phyloP scores from a whole-genome alignment of 2,113 vertebrate genomes.

The Lophotis ruficrista region DNA sequence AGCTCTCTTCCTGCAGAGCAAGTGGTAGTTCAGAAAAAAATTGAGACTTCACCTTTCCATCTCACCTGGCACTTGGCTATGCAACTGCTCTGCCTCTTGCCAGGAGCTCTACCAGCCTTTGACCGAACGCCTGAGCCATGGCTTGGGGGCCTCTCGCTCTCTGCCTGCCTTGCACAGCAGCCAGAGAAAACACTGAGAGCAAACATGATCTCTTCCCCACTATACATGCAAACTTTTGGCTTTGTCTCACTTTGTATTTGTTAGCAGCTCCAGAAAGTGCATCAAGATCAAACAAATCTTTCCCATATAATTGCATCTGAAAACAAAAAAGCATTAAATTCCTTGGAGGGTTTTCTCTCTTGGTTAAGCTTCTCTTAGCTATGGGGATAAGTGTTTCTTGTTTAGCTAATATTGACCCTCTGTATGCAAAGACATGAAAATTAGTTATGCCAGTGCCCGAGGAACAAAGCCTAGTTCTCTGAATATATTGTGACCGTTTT shows the following conservation, averaged over 20 bases:
- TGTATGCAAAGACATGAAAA: not conserved
- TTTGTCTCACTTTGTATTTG: not conserved
- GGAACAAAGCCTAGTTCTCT: not conserved
- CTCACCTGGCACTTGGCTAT: not conserved
- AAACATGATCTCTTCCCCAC: not conserved
- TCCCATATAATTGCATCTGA: not conserved
- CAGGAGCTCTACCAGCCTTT: not conserved
- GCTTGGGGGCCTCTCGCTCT: not conserved
- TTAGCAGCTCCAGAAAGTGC: not conserved
- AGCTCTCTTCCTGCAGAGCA: not conserved
- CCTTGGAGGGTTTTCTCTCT: not conserved
- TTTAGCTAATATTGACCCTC: slow-evolving; percentile 1
- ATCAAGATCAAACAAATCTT: not conserved
- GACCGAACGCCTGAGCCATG: rapidly evolving
- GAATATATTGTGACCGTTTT: not conserved
- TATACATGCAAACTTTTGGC: not conserved
- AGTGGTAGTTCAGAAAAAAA: not conserved
- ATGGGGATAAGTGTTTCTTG: not conserved
- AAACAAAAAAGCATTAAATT: not conserved
- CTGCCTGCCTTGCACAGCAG: not conserved
- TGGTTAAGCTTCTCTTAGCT: not conserved
- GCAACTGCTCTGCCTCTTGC: not conserved
- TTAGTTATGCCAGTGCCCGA: not conserved
- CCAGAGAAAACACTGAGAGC: not conserved
- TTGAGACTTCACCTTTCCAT: not conserved